A percentile compares a stretch with the other conserved stretches of the same genome.
Conservation (phyloP, 2,797 vertebrate genomes). For the Ctenopoma multispine region DNA sequence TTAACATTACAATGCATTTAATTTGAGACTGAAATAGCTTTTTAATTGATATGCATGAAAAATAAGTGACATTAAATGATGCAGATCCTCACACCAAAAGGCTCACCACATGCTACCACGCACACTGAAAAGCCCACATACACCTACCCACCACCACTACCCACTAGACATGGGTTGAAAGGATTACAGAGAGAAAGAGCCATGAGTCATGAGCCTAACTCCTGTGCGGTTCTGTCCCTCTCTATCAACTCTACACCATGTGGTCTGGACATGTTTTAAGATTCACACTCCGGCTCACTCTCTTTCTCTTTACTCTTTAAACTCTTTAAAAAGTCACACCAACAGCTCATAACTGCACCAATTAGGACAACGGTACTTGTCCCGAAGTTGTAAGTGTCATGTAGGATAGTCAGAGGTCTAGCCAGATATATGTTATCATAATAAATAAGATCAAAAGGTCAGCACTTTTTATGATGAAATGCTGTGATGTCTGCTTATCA, state of each 20-base stretch:
- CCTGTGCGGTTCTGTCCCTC: constrained; percentile 66
- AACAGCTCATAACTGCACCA: constrained; percentile 53
- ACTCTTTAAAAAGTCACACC: constrained; percentile 71
- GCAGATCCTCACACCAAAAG: constrained; percentile 27
- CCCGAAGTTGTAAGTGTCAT: constrained; percentile 11
- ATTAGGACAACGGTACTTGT: constrained; percentile 52
- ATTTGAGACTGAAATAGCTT: not conserved
- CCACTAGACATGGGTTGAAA: constrained; percentile 48
- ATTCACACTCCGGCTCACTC: constrained; percentile 67
- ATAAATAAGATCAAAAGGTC: constrained; percentile 25
- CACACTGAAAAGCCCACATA: constrained; percentile 54
- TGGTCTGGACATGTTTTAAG: constrained; percentile 62
- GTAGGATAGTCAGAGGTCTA: not conserved
- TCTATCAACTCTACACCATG: constrained; percentile 58
- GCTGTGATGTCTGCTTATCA: not conserved
- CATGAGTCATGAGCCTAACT: constrained; percentile 70
- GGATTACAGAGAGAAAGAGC: constrained; percentile 55
- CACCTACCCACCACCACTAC: constrained; percentile 62
- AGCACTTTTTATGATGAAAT: not conserved
- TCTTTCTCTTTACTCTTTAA: constrained; percentile 49
- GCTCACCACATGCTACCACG: constrained; percentile 61
- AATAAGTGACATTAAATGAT: constrained; percentile 26
- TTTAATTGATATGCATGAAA: constrained; percentile 3
- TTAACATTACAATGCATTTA: not conserved
- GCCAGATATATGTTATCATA: not conserved